phyloP scores from a whole-genome alignment of 2,113 vertebrate species.

The Tenebrosternarchus preto region DNA sequence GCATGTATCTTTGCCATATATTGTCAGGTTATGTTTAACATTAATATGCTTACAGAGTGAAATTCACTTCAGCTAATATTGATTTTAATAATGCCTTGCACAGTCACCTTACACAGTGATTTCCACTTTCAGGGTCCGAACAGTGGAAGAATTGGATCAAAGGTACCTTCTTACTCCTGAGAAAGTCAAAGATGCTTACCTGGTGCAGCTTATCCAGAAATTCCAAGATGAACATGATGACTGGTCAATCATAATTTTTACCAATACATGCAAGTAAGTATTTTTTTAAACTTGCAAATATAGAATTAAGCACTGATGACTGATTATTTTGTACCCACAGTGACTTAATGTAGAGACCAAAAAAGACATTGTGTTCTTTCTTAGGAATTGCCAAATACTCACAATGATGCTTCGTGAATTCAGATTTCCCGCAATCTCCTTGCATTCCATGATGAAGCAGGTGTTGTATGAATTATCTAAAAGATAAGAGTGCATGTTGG shows the following conservation, averaged over 20 bases:
- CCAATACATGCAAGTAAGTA: slow-evolving; percentile 95
- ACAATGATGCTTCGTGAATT: slow-evolving; percentile 93
- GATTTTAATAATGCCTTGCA: not conserved
- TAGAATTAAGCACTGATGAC: not conserved
- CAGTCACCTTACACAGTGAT: not conserved
- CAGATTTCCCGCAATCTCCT: slow-evolving; percentile 82
- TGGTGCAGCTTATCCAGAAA: slow-evolving; percentile 89
- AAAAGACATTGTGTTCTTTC: slow-evolving; percentile 20
- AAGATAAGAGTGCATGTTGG: not conserved
- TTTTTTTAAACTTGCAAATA: not conserved
- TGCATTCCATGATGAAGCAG: slow-evolving; percentile 99
- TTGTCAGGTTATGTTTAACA: not conserved
- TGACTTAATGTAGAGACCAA: not conserved
- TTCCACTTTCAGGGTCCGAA: slow-evolving; percentile 74
- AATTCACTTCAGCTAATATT: not conserved
- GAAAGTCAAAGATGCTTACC: slow-evolving; percentile 88
- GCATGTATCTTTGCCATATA: not conserved
- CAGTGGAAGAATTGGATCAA: slow-evolving; percentile 89
- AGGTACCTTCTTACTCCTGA: slow-evolving; percentile 89
- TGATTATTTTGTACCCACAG: not conserved
- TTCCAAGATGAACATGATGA: slow-evolving; percentile 88
- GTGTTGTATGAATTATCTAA: slow-evolving; percentile 59
- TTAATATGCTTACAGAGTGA: not conserved
- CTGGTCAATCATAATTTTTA: slow-evolving; percentile 94
- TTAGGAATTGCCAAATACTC: slow-evolving; percentile 88